Base-by-base conservation (phyloP, 2,797 vertebrate species). In the Ambastaia sidthimunki region DNA sequence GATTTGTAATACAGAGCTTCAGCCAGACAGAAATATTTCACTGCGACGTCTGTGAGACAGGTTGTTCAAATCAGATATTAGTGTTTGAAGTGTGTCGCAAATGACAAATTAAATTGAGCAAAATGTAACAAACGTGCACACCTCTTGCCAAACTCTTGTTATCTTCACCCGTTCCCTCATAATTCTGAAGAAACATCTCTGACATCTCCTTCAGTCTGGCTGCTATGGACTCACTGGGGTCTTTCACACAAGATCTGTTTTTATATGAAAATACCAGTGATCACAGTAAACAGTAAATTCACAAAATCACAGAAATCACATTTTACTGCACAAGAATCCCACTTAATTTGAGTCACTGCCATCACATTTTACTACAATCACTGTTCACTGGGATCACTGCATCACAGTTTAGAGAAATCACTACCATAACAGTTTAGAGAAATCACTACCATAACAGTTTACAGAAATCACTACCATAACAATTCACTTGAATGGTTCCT, bases 1-100 rank as follows among this genome's bases (percentile, higher is more conserved):
- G 96, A 95, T 89, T 96, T 95, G 91, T 97, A 98, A 90, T 98
- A 98, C 1, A 98, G 94, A 52, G 93, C 94, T 88, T 98, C 96
- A 1, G 96, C 95, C 86, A 95, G 91, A 80, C 92, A 91, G 82
- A 98, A 97, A 81, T 95, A 94, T 90, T 94, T 98, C 82, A 92
- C 93, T 19, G 93, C 92, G 88, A 94, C 89, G 84, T 98, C 97
- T 98, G 88, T 74, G 83, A 85, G 86, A 21, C 83, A 19, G 11
- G 19, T 34, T 21, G 3, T 0, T 23, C 18, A n/a, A 57, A 19
- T 9, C 15, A 0, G 1, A 67, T 21, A n/a, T 25, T 21, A 50
- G 5, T 34, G 37, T 16, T 25, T 41, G 2, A 5, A 13, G 48
- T 23, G 3, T 16, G 25, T 3, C 10, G 48, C 55, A 2, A 5